A percentile compares a stretch with the other conserved stretches of the same genome.
Conservation (phyloP, 2,113 vertebrate species). For the Rousettus leschenaultii region DNA sequence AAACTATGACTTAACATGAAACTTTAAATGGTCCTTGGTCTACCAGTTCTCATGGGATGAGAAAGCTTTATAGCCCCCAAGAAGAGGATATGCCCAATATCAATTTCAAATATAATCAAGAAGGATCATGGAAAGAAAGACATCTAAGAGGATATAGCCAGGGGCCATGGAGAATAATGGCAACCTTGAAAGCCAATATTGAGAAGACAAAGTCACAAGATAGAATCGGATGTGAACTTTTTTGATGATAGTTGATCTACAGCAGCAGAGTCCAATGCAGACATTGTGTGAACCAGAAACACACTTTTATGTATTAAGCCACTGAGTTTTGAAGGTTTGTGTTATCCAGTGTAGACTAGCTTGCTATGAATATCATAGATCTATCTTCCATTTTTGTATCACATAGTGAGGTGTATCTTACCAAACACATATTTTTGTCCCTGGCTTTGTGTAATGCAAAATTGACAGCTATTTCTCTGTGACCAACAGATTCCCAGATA, state of each 20-base stretch:
- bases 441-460: neutral
- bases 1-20: neutral
- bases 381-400: neutral
- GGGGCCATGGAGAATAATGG: neutral
- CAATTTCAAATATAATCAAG: neutral
- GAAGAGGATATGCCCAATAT: neutral
- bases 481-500: neutral
- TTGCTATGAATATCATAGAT: neutral
- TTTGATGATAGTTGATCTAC: neutral
- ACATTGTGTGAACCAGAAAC: neutral
- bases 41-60: neutral
- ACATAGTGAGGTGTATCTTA: neutral
- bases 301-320: neutral
- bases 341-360: neutral
- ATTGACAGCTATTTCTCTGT: neutral
- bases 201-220: neutral
- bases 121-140: neutral
- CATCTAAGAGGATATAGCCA: neutral
- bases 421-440: neutral
- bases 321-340: neutral
- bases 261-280: neutral
- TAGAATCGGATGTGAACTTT: neutral
- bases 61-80: neutral
- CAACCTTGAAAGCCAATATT: neutral
- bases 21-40: neutral